These are phyloP conservation scores for Gallinago stenura DNA, from an alignment of 2,797 vertebrate species.

Conservation along the genomic window DNA sequence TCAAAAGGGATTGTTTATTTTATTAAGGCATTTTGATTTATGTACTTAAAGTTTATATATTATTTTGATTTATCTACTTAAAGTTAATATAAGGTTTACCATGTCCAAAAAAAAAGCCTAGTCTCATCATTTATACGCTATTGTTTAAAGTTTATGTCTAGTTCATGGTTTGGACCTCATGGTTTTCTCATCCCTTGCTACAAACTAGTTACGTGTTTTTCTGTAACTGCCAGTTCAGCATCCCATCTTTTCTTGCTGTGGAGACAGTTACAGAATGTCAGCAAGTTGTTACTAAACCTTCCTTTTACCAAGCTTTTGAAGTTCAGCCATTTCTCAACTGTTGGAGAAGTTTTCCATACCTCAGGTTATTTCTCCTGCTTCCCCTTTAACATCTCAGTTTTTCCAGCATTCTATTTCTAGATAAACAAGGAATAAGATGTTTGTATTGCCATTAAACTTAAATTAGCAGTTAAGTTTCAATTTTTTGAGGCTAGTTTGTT, in stretches of 20 bases:
- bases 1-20: neutral
- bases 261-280: neutral
- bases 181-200: neutral
- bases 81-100: neutral
- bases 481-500: neutral
- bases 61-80: neutral
- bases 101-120: neutral
- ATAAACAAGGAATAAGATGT: neutral
- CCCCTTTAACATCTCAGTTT: neutral
- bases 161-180: neutral
- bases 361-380: neutral
- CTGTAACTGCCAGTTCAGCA: neutral
- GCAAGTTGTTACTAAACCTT: neutral
- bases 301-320: neutral
- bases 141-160: neutral
- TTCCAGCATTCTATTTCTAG: neutral
- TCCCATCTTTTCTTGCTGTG: neutral
- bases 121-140: neutral
- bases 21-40: neutral
- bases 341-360: neutral
- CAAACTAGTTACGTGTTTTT: neutral
- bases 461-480: neutral
- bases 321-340: neutral
- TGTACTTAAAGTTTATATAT: neutral
- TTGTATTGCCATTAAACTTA: neutral